phyloP scores from a whole-genome alignment of 2,888 invertebrate species.

The Endomychus coccineus region DNA sequence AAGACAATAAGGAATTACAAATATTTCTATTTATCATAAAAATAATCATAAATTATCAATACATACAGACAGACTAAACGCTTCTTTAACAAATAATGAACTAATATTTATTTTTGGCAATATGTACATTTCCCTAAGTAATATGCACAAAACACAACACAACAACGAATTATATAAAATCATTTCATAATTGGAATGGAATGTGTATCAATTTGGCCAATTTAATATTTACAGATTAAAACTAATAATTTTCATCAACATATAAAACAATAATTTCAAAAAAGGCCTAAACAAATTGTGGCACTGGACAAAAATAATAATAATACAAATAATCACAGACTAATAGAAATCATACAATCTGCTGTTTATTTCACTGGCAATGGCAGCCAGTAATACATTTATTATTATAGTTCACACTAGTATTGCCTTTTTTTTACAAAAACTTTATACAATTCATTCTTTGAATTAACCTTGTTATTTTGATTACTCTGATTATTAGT shows the following conservation, averaged over 20 bases:
- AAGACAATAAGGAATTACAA: slow-evolving; percentile 33
- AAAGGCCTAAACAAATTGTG: slow-evolving; percentile 20
- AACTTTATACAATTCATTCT: no score
- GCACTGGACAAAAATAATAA: slow-evolving; percentile 22
- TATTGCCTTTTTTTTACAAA: slow-evolving; percentile 23
- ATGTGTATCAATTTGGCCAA: slow-evolving; percentile 32
- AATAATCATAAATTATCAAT: slow-evolving; percentile 44
- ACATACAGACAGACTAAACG: slow-evolving; percentile 41
- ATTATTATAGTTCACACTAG: slow-evolving; percentile 19
- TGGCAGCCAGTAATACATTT: slow-evolving; percentile 22
- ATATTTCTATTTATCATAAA: slow-evolving; percentile 44
- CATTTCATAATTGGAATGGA: slow-evolving; percentile 38
- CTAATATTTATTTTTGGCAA: slow-evolving; percentile 41
- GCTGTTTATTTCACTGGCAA: slow-evolving; percentile 21
- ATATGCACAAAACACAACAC: slow-evolving; percentile 41
- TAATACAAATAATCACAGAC: slow-evolving; percentile 24
- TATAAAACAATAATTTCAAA: slow-evolving; percentile 16
- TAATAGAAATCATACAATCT: slow-evolving; percentile 25
- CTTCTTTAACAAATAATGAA: slow-evolving; percentile 39
- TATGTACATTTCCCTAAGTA: slow-evolving; percentile 40
- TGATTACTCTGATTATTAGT: no score
- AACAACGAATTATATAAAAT: slow-evolving; percentile 39
- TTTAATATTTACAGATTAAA: slow-evolving; percentile 21
- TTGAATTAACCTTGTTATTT: no score
- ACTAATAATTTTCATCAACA: slow-evolving; percentile 14